Conservation (phyloP, 1,140 invertebrate genomes). For the Aphelinus certus region DNA sequence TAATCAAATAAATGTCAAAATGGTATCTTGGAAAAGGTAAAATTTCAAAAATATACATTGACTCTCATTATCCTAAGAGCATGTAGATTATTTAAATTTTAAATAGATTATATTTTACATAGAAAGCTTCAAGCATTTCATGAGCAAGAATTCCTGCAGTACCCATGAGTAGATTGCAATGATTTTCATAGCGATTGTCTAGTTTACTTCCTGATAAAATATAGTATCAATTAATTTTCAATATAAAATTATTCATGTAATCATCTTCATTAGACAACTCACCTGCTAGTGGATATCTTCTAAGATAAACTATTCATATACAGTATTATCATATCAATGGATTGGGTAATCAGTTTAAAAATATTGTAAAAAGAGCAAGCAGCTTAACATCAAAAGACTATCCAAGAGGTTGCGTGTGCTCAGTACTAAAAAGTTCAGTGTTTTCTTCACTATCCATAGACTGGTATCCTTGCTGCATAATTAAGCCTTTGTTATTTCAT, state of each 20-base stretch:
- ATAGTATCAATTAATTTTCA: constrained; percentile 20
- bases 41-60: constrained; percentile 21
- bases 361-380: constrained; percentile 28
- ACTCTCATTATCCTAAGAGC: background rate
- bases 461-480: constrained; percentile 60
- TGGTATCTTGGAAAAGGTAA: constrained; percentile 14
- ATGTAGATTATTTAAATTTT: constrained; percentile 24
- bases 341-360: constrained; percentile 21
- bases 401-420: constrained; percentile 26
- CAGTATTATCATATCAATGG: constrained; percentile 6
- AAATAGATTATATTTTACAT: constrained; percentile 31
- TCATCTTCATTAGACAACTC: background rate
- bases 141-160: constrained; percentile 23
- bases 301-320: constrained; percentile 19
- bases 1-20: constrained; percentile 7
- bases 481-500: constrained; percentile 47
- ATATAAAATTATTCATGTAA: too few species aligned
- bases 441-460: constrained; percentile 62
- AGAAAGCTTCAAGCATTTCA: constrained; percentile 40
- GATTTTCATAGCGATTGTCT: constrained; percentile 29
- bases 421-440: constrained; percentile 57
- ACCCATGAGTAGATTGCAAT: background rate
- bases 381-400: constrained; percentile 29
- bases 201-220: constrained; percentile 20
- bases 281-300: constrained; percentile 23